These are phyloP conservation scores for Ophion costatus DNA, from an alignment of 2,888 invertebrate genomes.

Conservation along the genomic window DNA sequence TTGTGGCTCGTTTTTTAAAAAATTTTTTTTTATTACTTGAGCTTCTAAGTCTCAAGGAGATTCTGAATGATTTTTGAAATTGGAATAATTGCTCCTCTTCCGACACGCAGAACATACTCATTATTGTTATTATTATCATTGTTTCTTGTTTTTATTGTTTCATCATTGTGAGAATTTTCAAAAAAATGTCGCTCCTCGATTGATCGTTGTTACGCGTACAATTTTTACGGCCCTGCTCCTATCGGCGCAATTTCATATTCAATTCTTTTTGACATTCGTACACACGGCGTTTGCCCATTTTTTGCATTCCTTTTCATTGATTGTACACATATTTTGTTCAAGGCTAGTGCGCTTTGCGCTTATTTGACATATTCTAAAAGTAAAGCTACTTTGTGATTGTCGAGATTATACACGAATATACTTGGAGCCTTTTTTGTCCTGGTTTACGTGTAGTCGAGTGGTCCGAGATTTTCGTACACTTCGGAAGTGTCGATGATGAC, in stretches of 20 bases:
- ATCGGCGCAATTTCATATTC: not conserved
- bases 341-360: slow-evolving; percentile 40
- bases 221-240: too few species aligned
- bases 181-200: not conserved
- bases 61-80: not conserved
- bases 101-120: not conserved
- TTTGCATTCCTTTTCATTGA: not conserved
- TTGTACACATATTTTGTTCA: slow-evolving; percentile 15
- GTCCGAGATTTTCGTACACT: slow-evolving; percentile 37
- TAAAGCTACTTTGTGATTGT: slow-evolving; percentile 65
- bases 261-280: not conserved
- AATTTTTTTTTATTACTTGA: not conserved
- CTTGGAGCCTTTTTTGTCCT: slow-evolving; percentile 3
- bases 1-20: slow-evolving; percentile 4
- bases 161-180: too few species aligned
- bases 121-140: not conserved
- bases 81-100: not conserved
- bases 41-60: not conserved
- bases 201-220: not conserved
- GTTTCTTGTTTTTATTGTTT: too few species aligned
- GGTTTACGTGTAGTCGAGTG: slow-evolving; percentile 6
- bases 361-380: slow-evolving; percentile 56
- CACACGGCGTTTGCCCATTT: not conserved
- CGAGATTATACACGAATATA: slow-evolving; percentile 49
- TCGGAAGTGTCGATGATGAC: not conserved